Conservation (phyloP, 2,797 vertebrate species). For the Sebastes flavidus region DNA sequence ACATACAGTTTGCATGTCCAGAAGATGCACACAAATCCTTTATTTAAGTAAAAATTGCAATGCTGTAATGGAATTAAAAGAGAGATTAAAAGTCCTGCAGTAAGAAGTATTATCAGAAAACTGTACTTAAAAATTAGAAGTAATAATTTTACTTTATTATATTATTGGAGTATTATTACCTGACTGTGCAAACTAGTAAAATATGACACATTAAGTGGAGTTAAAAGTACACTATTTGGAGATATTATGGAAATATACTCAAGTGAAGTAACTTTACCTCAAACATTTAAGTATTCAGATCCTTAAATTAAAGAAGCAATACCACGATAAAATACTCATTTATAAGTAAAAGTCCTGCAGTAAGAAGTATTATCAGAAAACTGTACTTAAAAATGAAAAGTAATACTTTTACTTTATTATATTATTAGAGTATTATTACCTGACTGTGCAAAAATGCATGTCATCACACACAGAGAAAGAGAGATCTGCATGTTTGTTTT, state of each 20-base stretch:
- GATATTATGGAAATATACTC: not conserved
- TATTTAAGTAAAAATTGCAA: too few relatives aligned
- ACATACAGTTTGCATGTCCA: not conserved
- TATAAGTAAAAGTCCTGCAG: not conserved
- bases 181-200: not conserved
- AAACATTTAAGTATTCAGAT: not conserved
- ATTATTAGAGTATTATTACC: not conserved
- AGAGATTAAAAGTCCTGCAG: too few relatives aligned
- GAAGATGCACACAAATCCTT: not conserved
- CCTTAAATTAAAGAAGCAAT: not conserved
- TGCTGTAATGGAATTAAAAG: not conserved
- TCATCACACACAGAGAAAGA: not conserved
- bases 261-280: not conserved
- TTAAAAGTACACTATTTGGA: not conserved
- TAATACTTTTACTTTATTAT: not conserved
- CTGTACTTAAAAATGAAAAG: not conserved
- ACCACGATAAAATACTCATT: not conserved
- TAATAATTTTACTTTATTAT: too few relatives aligned
- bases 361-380: not conserved
- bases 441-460: too few relatives aligned
- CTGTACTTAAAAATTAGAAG: too few relatives aligned
- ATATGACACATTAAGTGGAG: not conserved
- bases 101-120: too few relatives aligned
- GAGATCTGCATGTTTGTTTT: not conserved
- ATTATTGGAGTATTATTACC: too few relatives aligned